Percentiles rank a stretch among this genome's conserved stretches.
Conservation (phyloP, 2,797 vertebrate species). For the Podarcis lilfordi region DNA sequence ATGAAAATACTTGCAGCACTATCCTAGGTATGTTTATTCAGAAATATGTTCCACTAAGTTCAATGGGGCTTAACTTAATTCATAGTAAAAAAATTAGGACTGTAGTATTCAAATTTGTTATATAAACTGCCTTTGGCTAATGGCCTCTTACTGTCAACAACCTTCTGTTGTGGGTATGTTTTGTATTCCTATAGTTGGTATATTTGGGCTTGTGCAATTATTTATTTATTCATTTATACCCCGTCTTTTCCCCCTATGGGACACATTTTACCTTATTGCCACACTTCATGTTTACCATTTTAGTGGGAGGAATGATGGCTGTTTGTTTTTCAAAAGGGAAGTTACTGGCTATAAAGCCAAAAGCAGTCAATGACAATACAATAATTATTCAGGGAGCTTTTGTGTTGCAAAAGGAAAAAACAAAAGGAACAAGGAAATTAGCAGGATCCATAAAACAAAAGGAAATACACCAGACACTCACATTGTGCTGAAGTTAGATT, state of each 20-base stretch:
- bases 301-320: background rate
- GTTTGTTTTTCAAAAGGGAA: background rate
- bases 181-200: background rate
- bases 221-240: no score
- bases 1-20: background rate
- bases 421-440: constrained; percentile 3
- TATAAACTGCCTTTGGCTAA: background rate
- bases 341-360: background rate
- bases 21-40: background rate
- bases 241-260: no score
- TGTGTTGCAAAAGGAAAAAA: constrained; percentile 22
- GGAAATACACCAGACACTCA: background rate
- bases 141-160: background rate
- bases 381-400: background rate
- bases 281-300: background rate
- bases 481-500: background rate
- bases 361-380: background rate
- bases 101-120: background rate
- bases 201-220: background rate
- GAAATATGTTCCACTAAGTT: background rate
- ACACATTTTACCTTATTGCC: background rate
- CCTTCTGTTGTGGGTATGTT: background rate
- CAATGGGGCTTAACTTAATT: background rate
- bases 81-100: background rate
- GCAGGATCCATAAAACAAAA: constrained; percentile 6